Evolutionary conservation across 2,888 invertebrate genomes (phyloP), one percentile per base, ranked within the genome.

Genomic region (Malthinus seriepunctatus): DNA sequence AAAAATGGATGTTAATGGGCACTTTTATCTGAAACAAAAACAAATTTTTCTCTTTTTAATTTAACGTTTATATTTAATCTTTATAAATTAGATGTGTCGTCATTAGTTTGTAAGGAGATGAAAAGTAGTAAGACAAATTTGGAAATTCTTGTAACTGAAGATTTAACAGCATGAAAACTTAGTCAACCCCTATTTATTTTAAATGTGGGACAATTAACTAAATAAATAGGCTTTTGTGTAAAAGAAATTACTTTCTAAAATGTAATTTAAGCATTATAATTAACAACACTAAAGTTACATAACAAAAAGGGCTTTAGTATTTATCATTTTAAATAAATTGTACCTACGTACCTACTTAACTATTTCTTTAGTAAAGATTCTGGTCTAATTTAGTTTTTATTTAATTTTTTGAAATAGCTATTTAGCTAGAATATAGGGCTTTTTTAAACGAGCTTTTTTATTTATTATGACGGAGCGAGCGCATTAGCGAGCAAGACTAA

Each of bases 21-120:
- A 63, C 33, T 31, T 35, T 51, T n/a, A 57, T 55, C 65, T 65
- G 56, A 31, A 55, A 60, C 46, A 15, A 23, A 55, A 45, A 44
- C 32, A 32, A 32, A 39, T 49, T 44, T 44, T 8, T 5, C 10
- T 23, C n/a, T 35, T 45, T n/a, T 3, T 12, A 10, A 7, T 23
- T n/a, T 45, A 32, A n/a, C 11, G 45, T 32, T 23, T 45, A 32
- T 15, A 55, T 23, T 32, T 56, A 50, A 56, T 56, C 49, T 37
- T 50, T 50, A 46, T 46, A 47, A 56, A 56, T 51, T 45, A 51
- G 35, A 15, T n/a, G 6, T 8, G 33, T 38, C 11, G 31, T 42
- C 37, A 47, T 54, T 54, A 54, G 38, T 54, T 54, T 37, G 45
- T 34, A 42, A 42, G 47, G 47, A 42, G 31, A 48, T 35, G 37